Evolutionary conservation across 2,888 invertebrate species (phyloP).

Genomic region (Sarcophaga caerulescens): DNA sequence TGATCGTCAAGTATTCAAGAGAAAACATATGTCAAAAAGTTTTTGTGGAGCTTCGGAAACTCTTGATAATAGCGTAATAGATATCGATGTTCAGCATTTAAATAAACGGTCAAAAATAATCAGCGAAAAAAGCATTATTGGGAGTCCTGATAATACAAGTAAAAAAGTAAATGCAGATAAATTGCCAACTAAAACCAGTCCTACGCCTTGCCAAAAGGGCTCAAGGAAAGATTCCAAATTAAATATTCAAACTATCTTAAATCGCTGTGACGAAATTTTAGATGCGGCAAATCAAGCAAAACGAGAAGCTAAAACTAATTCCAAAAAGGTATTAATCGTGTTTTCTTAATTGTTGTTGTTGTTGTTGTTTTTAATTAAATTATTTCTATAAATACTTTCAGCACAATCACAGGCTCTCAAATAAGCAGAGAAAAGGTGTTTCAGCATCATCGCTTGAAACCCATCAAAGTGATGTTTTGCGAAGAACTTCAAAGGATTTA

Average conservation of each 20-base stretch:
- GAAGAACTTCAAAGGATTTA: slow-evolving; percentile 47
- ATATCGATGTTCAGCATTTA: slow-evolving; percentile 50
- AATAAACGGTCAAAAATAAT: slow-evolving; percentile 59
- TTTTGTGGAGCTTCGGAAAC: slow-evolving; percentile 70
- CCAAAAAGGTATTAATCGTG: slow-evolving; percentile 71
- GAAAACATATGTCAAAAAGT: slow-evolving; percentile 76
- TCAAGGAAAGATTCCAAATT: slow-evolving; percentile 16
- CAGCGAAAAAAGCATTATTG: slow-evolving; percentile 16
- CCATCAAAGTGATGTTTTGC: background rate
- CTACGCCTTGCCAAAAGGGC: slow-evolving; percentile 23
- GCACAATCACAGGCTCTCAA: slow-evolving; percentile 68
- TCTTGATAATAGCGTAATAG: slow-evolving; percentile 51
- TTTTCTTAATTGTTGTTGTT: background rate
- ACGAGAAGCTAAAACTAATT: slow-evolving; percentile 71
- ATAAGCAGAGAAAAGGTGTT: slow-evolving; percentile 41
- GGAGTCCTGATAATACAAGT: slow-evolving; percentile 28
- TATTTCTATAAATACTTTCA: slow-evolving; percentile 18
- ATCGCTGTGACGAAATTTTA: slow-evolving; percentile 75
- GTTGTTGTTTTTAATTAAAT: background rate
- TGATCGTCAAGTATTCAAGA: slow-evolving; percentile 63
- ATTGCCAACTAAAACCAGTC: slow-evolving; percentile 20
- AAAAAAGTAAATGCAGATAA: slow-evolving; percentile 41
- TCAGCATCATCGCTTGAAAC: slow-evolving; percentile 14
- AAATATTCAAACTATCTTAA: slow-evolving; percentile 68
- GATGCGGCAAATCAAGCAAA: slow-evolving; percentile 76